A percentile compares a stretch with the other conserved stretches of the same genome.
Evolutionary conservation across 2,113 vertebrate species (phyloP).

Genomic region (Todiramphus saurophagus): DNA sequence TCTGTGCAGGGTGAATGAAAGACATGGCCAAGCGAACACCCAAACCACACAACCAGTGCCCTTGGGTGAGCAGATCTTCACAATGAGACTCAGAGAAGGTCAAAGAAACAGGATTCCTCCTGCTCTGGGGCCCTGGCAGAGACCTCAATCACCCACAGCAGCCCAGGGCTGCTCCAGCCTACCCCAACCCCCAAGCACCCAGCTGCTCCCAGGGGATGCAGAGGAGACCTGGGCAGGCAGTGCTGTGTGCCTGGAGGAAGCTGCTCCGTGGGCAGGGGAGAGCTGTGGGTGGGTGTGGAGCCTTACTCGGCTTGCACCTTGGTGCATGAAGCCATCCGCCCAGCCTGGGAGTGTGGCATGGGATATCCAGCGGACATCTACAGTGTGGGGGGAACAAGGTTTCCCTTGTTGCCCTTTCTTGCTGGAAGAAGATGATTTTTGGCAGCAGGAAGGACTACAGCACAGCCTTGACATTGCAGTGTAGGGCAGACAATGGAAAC

Average conservation of each 20-base stretch:
- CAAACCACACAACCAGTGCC: neutral
- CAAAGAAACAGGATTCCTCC: neutral
- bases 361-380: neutral
- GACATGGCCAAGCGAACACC: neutral
- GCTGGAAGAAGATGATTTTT: neutral
- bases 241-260: neutral
- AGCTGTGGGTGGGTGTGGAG: neutral
- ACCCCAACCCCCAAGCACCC: too few species aligned
- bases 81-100: neutral
- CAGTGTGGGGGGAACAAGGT: neutral
- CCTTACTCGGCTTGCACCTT: rapidly evolving
- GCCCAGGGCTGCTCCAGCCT: neutral
- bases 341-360: neutral
- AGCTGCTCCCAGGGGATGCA: neutral
- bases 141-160: neutral
- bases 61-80: neutral
- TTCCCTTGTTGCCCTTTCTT: neutral
- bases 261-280: neutral
- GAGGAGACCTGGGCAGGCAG: too few species aligned
- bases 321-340: neutral
- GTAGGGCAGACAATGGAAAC: neutral
- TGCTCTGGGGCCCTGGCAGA: neutral
- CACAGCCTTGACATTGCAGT: neutral
- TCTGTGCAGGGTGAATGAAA: rapidly evolving
- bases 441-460: rapidly evolving